These are phyloP conservation scores for Drosophila kanekoi DNA, from an alignment of 2,888 invertebrate genomes.

Conservation along the genomic window DNA sequence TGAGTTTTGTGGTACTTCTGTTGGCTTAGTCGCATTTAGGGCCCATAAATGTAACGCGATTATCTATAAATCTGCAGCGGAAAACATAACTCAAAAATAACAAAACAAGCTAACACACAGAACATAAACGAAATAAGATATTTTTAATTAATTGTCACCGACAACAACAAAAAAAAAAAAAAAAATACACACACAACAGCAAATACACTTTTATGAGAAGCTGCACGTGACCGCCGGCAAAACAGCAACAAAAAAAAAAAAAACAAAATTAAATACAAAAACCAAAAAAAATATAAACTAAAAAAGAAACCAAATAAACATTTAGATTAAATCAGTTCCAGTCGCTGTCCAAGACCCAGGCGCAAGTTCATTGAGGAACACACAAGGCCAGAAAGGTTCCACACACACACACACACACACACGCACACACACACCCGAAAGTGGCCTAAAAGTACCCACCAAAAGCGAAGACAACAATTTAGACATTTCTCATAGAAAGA, in stretches of 20 bases:
- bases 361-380: conserved; percentile 73
- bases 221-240: conserved; percentile 70
- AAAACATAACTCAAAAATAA: conserved; percentile 82
- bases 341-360: conserved; percentile 36
- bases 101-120: conserved; percentile 44
- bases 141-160: conserved; percentile 78
- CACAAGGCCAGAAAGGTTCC: conserved; percentile 24
- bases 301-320: conserved; percentile 64
- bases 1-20: not conserved
- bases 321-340: conserved; percentile 71
- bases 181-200: conserved; percentile 31
- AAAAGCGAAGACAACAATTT: conserved; percentile 40
- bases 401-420: conserved; percentile 6
- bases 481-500: conserved; percentile 79
- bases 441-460: conserved; percentile 9
- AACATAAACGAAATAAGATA: conserved; percentile 78
- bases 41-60: conserved; percentile 76
- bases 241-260: conserved; percentile 36
- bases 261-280: conserved; percentile 1
- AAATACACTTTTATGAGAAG: conserved; percentile 58
- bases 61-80: conserved; percentile 79
- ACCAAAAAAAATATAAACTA: conserved; percentile 42
- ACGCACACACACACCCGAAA: not conserved
- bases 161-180: no score
- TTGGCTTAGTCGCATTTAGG: conserved; percentile 55